These are phyloP conservation scores for Lepidurus apus DNA, from an alignment of 1,140 invertebrate species.

Conservation along the genomic window DNA sequence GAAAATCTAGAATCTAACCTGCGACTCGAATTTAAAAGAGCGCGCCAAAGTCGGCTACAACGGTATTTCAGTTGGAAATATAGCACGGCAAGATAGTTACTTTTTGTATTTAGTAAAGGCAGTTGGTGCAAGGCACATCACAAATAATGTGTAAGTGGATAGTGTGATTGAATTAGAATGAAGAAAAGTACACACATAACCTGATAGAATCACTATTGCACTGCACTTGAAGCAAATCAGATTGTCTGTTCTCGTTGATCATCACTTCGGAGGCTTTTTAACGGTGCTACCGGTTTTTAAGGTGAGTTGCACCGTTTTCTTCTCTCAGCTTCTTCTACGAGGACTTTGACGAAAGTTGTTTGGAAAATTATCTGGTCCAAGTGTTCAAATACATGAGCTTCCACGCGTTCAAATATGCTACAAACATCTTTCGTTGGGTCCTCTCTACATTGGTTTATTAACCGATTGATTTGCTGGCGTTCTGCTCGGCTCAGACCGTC, in stretches of 20 bases:
- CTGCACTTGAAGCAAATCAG: too few relatives aligned
- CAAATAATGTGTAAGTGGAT: neutral
- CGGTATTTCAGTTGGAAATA: too few relatives aligned
- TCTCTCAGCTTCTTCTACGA: neutral
- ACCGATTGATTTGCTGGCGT: neutral
- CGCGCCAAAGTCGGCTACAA: too few relatives aligned
- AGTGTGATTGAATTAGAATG: neutral
- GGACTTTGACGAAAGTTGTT: neutral
- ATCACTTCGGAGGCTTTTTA: too few relatives aligned
- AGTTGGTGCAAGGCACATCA: slow-evolving; percentile 7
- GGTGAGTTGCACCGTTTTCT: slow-evolving; percentile 11
- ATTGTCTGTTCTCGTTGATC: too few relatives aligned
- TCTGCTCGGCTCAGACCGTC: neutral
- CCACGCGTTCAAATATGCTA: neutral
- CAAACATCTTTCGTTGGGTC: neutral
- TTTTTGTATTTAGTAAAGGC: neutral
- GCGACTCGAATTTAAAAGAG: too few relatives aligned
- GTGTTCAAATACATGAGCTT: neutral
- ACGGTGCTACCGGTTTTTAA: neutral
- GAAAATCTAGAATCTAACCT: too few relatives aligned
- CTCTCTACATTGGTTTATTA: neutral
- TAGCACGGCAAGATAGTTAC: too few relatives aligned
- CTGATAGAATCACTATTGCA: neutral
- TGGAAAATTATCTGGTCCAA: neutral
- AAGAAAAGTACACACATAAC: neutral